Percentiles rank a stretch among this genome's conserved stretches.
phyloP scores from a whole-genome alignment of 1,140 invertebrate genomes.

The Papilio glaucus region DNA sequence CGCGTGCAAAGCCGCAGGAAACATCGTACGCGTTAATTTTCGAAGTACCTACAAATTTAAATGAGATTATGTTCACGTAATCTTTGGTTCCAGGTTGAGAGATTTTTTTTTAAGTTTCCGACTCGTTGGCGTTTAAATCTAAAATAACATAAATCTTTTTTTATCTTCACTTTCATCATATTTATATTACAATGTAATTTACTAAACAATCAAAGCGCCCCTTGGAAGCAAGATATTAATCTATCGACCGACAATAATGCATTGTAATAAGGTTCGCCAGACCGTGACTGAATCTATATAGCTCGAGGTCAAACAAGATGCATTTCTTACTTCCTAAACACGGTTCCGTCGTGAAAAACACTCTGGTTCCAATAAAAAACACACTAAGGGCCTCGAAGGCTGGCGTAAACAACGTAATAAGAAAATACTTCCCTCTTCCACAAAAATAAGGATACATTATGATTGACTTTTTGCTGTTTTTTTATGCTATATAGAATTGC shows the following conservation, averaged over 20 bases:
- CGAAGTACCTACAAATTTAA: too few species aligned
- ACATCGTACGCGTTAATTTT: too few species aligned
- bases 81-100: too few species aligned
- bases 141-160: too few species aligned
- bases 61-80: too few species aligned
- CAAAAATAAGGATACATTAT: constrained; percentile 38
- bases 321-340: constrained; percentile 61
- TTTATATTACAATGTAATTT: too few species aligned
- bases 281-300: constrained; percentile 50
- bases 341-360: constrained; percentile 56
- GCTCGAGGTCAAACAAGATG: constrained; percentile 52
- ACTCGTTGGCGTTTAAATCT: too few species aligned
- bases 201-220: too few species aligned
- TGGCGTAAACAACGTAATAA: constrained; percentile 51
- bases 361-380: constrained; percentile 43
- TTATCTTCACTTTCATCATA: too few species aligned
- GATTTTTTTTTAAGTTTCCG: too few species aligned
- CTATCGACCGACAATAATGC: constrained; percentile 22
- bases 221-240: constrained; percentile 22
- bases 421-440: constrained; percentile 48
- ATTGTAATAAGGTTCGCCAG: constrained; percentile 37
- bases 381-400: constrained; percentile 51
- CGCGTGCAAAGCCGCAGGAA: too few species aligned
- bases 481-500: not conserved
- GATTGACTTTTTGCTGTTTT: constrained; percentile 11